Evolutionary conservation across 2,888 invertebrate genomes (phyloP).

Genomic region (Polia nebulosa): DNA sequence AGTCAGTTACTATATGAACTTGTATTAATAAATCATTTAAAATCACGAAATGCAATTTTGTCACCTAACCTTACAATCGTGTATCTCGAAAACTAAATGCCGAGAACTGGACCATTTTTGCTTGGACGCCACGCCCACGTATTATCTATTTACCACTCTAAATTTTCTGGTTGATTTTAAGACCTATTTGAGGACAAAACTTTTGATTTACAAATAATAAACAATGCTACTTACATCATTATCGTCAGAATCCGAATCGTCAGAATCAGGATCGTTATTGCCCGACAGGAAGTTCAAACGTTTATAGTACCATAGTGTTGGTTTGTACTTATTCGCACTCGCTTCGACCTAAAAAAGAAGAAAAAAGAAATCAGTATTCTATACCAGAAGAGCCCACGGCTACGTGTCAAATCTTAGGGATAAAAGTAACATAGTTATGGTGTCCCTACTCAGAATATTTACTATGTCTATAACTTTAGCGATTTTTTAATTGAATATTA

Average conservation of each 20-base stretch:
- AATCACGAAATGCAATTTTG: too few relatives aligned
- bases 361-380: constrained; percentile 1
- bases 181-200: background rate
- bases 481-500: background rate
- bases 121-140: too few relatives aligned
- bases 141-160: too few relatives aligned
- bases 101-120: too few relatives aligned
- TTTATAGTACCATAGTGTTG: constrained; percentile 58
- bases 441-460: background rate
- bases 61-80: too few relatives aligned
- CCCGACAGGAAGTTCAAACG: constrained; percentile 53
- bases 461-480: background rate
- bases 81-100: too few relatives aligned
- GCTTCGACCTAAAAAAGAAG: constrained; percentile 48
- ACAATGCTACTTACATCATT: constrained; percentile 32
- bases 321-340: constrained; percentile 26
- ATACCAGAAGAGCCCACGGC: constrained; percentile 1
- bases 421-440: background rate
- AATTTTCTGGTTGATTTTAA: background rate
- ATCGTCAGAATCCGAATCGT: constrained; percentile 38
- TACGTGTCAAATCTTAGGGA: background rate
- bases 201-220: background rate
- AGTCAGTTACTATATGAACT: too few relatives aligned
- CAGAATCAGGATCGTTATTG: constrained; percentile 10
- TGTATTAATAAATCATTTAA: too few relatives aligned